Base-by-base conservation (phyloP, 2,113 vertebrate species). In the Ophthalmolycus amberensis region DNA sequence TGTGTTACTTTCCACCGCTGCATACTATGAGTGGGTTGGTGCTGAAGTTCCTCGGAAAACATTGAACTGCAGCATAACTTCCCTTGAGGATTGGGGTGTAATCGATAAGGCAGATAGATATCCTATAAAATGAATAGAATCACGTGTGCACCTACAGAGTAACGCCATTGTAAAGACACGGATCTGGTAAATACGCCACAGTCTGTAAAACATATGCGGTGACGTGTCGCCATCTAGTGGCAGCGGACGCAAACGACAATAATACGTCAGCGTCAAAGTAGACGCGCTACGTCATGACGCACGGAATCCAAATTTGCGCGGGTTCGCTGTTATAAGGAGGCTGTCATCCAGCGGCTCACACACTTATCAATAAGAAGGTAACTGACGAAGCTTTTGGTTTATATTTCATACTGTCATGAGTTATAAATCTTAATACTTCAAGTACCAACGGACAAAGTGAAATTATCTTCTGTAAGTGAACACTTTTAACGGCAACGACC, bases 261-360 rank as follows among this genome's bases (percentile, higher is more conserved):
- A 4, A 3, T 0, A 15, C 29, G 40, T 48, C 18, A 0, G 3
- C 62, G 52, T 71, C 18, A 9, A 15, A 6, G 3, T 5, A 0
- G 44, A 82, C 82, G 75, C 22, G 18, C 2, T n/a, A 87, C 90
- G 92, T 87, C 59, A 75, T 83, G 75, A 92, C 91, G 93, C 15
- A 25, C 7, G 4, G n/a, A 0, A 64, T 83, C 58, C 56, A 75
- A 93, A 91, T 94, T 94, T 92, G 89, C 90, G 93, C 93, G 93
- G 93, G 89, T 84, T 74, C 22, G 5, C 15, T 12, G 65, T 62
- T 72, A 70, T 83, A 52, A 34, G 71, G 9, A 3, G 25, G 18
- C 42, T 80, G 79, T 86, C 32, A 52, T 46, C 27, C 37, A n/a
- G 6, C 25, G 27, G 1, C 2, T 48, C 2, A 4, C 2, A 11